Percentiles rank a stretch among this genome's conserved stretches.
phyloP scores from a whole-genome alignment of 2,888 invertebrate species.

The Polyommatus icarus region DNA sequence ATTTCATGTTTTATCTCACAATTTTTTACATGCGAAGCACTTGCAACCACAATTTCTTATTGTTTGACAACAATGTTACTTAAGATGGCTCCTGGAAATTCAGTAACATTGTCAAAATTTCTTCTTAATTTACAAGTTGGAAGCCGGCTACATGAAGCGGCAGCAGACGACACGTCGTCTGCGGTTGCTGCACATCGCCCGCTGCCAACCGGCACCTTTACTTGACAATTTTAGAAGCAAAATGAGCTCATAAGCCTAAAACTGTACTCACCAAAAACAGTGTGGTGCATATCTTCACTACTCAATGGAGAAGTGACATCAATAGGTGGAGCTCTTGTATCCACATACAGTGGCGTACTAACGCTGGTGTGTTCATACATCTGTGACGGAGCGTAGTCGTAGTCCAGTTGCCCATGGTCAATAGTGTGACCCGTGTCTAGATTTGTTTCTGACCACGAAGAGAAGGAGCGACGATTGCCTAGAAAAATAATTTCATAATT shows the following conservation, averaged over 20 bases:
- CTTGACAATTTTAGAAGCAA: too few species aligned
- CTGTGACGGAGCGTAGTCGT: slow-evolving; percentile 61
- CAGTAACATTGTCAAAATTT: too few species aligned
- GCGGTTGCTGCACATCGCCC: too few species aligned
- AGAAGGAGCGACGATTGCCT: slow-evolving; percentile 65
- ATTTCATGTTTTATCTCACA: too few species aligned
- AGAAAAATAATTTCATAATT: neutral
- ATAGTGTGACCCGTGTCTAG: slow-evolving; percentile 89
- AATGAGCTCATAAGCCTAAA: neutral
- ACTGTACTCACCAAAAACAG: slow-evolving; percentile 60
- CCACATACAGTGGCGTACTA: slow-evolving; percentile 85
- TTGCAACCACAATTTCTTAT: neutral
- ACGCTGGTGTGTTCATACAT: slow-evolving; percentile 57
- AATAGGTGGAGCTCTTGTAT: slow-evolving; percentile 75
- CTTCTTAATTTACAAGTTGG: too few species aligned
- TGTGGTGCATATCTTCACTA: slow-evolving; percentile 67
- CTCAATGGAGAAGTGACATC: slow-evolving; percentile 66
- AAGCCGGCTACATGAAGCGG: too few species aligned
- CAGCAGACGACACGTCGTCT: too few species aligned
- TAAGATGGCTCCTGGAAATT: too few species aligned
- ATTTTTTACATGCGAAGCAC: too few species aligned
- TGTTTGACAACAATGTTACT: too few species aligned
- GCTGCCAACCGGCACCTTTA: too few species aligned
- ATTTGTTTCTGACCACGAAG: slow-evolving; percentile 94
- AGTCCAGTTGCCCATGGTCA: slow-evolving; percentile 82